These are phyloP conservation scores for Wiebesia pumilae DNA, from an alignment of 1,140 invertebrate genomes.

Conservation along the genomic window DNA sequence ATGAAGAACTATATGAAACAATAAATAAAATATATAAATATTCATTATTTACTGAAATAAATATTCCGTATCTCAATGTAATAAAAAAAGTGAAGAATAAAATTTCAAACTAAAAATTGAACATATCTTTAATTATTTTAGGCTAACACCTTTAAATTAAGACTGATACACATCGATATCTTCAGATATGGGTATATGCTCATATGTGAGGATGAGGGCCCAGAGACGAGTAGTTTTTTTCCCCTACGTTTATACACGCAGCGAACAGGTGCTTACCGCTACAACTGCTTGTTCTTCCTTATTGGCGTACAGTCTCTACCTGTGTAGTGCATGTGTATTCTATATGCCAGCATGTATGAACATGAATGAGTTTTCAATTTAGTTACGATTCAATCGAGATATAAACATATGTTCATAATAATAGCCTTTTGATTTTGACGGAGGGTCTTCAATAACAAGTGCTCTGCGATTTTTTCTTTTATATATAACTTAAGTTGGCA, in stretches of 20 bases:
- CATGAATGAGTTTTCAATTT: background rate
- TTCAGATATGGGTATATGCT: slow-evolving; percentile 47
- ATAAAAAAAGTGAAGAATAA: too few relatives aligned
- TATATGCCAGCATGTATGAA: background rate
- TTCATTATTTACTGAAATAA: too few relatives aligned
- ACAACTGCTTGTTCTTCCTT: slow-evolving; percentile 33
- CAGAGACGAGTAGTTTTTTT: slow-evolving; percentile 52
- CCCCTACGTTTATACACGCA: slow-evolving; percentile 54
- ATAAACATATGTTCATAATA: slow-evolving; percentile 73
- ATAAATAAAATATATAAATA: too few relatives aligned
- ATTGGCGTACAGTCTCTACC: background rate
- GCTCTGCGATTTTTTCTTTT: slow-evolving; percentile 67
- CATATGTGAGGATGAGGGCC: background rate
- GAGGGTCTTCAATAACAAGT: slow-evolving; percentile 63
- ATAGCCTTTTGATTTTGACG: slow-evolving; percentile 74
- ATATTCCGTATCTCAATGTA: too few relatives aligned
- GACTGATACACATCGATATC: slow-evolving; percentile 51
- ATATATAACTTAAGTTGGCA: slow-evolving; percentile 25
- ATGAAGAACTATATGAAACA: too few relatives aligned
- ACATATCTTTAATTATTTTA: too few relatives aligned
- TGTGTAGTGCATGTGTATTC: background rate
- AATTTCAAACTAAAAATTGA: too few relatives aligned
- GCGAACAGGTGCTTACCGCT: slow-evolving; percentile 36
- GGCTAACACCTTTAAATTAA: background rate
- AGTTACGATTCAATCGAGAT: slow-evolving; percentile 71